Conservation (phyloP, 2,888 invertebrate genomes). For the Erebia ligea region DNA sequence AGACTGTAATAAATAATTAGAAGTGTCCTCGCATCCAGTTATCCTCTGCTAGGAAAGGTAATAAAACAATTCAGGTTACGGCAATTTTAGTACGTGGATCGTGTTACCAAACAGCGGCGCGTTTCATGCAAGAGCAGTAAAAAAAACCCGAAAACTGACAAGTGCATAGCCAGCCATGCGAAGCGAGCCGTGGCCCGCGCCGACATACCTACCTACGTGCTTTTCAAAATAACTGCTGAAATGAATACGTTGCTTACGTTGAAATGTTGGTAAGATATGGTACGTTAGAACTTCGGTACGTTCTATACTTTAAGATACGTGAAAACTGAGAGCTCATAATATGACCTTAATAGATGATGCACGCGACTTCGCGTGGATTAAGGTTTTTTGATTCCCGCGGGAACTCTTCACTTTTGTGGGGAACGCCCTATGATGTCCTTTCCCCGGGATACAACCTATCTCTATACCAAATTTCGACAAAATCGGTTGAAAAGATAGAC, state of each 20-base stretch:
- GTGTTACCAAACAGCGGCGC: conserved; percentile 17
- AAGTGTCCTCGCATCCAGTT: conserved; percentile 4
- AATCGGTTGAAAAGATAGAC: too few relatives aligned
- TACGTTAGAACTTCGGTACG: background rate
- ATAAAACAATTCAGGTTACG: conserved; percentile 19
- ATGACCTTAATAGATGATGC: too few relatives aligned
- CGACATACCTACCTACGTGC: conserved; percentile 27
- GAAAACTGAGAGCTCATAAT: background rate
- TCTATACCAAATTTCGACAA: too few relatives aligned
- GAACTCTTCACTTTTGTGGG: too few relatives aligned
- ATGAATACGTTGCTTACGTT: background rate
- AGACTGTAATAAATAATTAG: background rate
- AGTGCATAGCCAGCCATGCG: conserved; percentile 32
- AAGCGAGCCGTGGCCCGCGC: conserved; percentile 28
- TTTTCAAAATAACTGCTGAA: conserved; percentile 11
- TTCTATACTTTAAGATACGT: background rate
- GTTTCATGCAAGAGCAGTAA: conserved; percentile 21
- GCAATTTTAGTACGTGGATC: conserved; percentile 14
- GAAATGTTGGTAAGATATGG: background rate
- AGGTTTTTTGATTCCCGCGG: too few relatives aligned
- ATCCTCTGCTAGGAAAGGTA: conserved; percentile 5
- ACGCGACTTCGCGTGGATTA: too few relatives aligned
- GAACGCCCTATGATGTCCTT: too few relatives aligned
- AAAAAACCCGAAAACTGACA: conserved; percentile 30
- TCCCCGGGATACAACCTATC: too few relatives aligned